These are phyloP conservation scores for Petroica traversi DNA, from an alignment of 2,113 vertebrate genomes.

Conservation along the genomic window DNA sequence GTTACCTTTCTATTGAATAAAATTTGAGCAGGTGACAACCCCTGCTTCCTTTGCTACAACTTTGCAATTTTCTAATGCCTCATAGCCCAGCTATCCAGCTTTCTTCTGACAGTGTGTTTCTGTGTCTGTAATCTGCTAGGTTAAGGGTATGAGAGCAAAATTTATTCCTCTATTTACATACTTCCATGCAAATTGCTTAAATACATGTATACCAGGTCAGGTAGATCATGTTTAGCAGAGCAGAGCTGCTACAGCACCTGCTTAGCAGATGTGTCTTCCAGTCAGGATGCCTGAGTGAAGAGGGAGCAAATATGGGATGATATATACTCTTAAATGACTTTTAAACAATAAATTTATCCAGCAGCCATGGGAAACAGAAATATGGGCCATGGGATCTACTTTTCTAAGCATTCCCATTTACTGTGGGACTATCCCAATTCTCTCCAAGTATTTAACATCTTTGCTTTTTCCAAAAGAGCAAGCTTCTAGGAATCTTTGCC, in stretches of 20 bases:
- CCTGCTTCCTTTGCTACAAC: neutral
- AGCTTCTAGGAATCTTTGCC: neutral
- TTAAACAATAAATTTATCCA: neutral
- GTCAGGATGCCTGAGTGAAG: neutral
- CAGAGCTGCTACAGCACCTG: neutral
- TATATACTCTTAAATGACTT: neutral
- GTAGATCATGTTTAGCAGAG: neutral
- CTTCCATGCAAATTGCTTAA: neutral
- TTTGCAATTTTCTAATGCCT: neutral
- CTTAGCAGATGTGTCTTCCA: neutral
- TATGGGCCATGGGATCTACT: neutral
- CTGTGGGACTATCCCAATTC: neutral
- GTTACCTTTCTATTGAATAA: neutral
- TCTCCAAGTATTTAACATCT: neutral
- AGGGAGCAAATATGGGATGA: neutral
- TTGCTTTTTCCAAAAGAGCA: neutral
- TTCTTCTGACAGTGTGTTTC: neutral
- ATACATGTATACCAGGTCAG: neutral
- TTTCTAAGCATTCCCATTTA: neutral
- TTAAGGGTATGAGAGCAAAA: neutral
- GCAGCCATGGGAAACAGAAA: neutral
- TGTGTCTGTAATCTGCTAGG: neutral
- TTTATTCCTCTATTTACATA: neutral
- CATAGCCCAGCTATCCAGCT: neutral
- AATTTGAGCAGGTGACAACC: neutral